Evolutionary conservation across 2,888 invertebrate genomes (phyloP), one percentile per base, ranked within the genome.

Genomic region (Drosophila pseudotalamancana): DNA sequence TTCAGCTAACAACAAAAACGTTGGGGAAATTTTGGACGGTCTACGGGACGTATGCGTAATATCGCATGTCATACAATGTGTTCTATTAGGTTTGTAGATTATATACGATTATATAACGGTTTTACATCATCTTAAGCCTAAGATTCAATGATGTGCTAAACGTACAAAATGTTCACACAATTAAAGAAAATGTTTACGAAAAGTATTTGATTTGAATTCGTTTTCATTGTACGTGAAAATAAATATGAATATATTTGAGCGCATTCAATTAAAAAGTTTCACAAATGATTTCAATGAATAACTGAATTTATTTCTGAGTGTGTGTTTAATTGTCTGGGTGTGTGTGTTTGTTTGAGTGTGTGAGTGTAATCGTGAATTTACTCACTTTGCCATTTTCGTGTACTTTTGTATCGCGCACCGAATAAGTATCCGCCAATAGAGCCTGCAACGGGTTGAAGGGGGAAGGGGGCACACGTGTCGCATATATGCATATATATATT

Each of bases 371-470:
- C 70, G 67, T 67, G 76, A 81, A 72, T 71, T 78, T 90, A 91
- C 93, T 92, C 89, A 97, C 95, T 93, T 96, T 96, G 64, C 97
- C 97, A 91, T 97, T 97, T 92, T 96, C 96, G 92, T 96, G 96
- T 72, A 97, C 96, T 89, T 95, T 92, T 68, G 93, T 93, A 68
- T 93, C 93, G 80, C 93, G 91, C 72, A 92, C 90, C 64, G 93
- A 92, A 89, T 93, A 93, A 78, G 93, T 92, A 87, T 93, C 93
- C 68, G 93, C 91, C 90, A 95, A 93, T 92, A 95, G 93, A 91
- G 93, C 93, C 94, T 94, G 91, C 81, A 92, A 91, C 88, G 69
- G 84, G 77, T 88, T 76, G 61, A 59, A 46, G 34, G 59, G 57
- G 57, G 27, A 37, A 72, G 46, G 71, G 57, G 50, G 49, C 72